A percentile compares a stretch with the other conserved stretches of the same genome.
These are phyloP conservation scores for Protonibea diacanthus DNA, from an alignment of 2,797 vertebrate genomes.

Conservation along the genomic window DNA sequence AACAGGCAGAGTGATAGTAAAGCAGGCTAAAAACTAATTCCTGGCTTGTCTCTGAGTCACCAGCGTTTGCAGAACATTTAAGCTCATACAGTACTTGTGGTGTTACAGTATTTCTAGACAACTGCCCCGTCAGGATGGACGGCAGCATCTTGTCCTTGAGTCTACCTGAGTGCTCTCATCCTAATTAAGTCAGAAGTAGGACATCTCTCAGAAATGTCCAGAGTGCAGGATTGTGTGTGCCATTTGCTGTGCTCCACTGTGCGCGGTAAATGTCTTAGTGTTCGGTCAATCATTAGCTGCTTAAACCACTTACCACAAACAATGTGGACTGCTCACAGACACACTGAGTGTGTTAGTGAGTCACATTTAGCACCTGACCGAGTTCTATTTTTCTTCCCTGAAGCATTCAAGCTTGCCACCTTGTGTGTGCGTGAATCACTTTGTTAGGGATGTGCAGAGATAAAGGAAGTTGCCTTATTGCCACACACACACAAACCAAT, in stretches of 20 bases:
- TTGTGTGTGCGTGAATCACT: slow-evolving; percentile 52
- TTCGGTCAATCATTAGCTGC: slow-evolving; percentile 62
- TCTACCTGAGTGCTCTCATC: background rate
- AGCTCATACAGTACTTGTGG: background rate
- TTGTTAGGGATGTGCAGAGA: slow-evolving; percentile 49
- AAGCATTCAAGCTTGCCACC: slow-evolving; percentile 13
- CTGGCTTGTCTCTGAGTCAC: background rate
- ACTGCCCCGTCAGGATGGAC: background rate
- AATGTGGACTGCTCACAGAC: slow-evolving; percentile 56
- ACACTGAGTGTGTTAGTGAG: slow-evolving; percentile 51
- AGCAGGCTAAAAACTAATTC: slow-evolving; percentile 2
- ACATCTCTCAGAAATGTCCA: background rate
- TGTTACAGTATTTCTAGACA: background rate
- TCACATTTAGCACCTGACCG: slow-evolving; percentile 75
- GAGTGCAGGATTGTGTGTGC: background rate
- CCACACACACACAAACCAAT: background rate
- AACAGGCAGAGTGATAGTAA: background rate
- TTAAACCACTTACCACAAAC: slow-evolving; percentile 76
- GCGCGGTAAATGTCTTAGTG: slow-evolving; percentile 47
- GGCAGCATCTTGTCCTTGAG: background rate
- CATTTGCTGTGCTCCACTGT: slow-evolving; percentile 13
- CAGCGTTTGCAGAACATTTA: background rate
- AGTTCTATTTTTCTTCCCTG: slow-evolving; percentile 40
- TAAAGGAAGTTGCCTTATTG: slow-evolving; percentile 37
- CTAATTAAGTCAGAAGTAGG: background rate